A percentile compares a stretch with the other conserved stretches of the same genome.
phyloP scores from a whole-genome alignment of 2,113 vertebrate genomes.

The Willisornis vidua region DNA sequence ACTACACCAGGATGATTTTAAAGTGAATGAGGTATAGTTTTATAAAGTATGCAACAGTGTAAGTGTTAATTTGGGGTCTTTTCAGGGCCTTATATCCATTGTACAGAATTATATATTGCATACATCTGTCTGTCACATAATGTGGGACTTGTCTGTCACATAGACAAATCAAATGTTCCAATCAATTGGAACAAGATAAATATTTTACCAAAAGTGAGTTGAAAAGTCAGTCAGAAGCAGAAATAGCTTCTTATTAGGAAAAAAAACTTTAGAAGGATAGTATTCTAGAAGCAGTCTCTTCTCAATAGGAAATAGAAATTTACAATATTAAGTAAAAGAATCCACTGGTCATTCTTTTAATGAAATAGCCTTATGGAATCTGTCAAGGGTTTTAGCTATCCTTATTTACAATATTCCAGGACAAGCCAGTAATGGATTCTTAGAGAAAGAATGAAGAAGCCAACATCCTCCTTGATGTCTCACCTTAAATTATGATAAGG shows the following conservation, averaged over 20 bases:
- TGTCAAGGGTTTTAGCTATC: neutral
- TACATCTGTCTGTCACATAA: neutral
- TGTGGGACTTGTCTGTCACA: neutral
- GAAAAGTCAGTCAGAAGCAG: neutral
- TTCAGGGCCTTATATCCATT: neutral
- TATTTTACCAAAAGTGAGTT: neutral
- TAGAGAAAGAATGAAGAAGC: neutral
- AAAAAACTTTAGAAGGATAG: neutral
- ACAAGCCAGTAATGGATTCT: neutral
- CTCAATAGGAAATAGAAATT: neutral
- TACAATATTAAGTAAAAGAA: neutral
- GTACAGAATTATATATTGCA: neutral
- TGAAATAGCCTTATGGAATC: neutral
- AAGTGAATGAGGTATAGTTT: neutral
- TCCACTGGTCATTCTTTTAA: neutral
- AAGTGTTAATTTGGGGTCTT: neutral
- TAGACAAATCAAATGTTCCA: neutral
- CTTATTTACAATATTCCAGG: neutral
- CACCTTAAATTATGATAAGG: neutral
- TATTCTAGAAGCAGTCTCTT: neutral
- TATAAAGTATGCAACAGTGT: neutral
- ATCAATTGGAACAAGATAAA: neutral
- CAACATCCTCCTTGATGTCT: neutral
- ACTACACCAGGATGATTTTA: neutral
- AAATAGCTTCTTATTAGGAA: neutral